Percentiles rank a stretch among this genome's conserved stretches.
phyloP scores from a whole-genome alignment of 2,113 vertebrate species.

The Sturnus vulgaris region DNA sequence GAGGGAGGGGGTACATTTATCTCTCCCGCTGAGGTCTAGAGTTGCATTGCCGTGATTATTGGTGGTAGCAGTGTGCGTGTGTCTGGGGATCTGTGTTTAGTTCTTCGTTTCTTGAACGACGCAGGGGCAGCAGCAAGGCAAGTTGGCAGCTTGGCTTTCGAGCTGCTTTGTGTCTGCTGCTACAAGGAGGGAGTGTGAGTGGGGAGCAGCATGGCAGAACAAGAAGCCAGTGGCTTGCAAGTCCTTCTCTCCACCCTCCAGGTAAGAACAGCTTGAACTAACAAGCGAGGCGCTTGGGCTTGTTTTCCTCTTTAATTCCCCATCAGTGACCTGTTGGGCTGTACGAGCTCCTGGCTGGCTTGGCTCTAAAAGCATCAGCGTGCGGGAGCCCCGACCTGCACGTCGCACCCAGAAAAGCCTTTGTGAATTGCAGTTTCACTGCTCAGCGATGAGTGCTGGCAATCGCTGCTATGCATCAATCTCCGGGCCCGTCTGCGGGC shows the following conservation, averaged over 20 bases:
- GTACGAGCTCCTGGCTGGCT: background rate
- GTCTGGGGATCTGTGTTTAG: slow-evolving; percentile 62
- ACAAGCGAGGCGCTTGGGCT: background rate
- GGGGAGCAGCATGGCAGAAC: slow-evolving; percentile 77
- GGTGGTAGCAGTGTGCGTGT: slow-evolving; percentile 64
- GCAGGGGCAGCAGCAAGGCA: slow-evolving; percentile 63
- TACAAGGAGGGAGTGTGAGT: slow-evolving; percentile 56
- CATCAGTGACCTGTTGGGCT: background rate
- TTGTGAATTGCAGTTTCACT: background rate
- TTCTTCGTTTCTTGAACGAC: slow-evolving; percentile 48
- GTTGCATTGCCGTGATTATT: slow-evolving; percentile 71
- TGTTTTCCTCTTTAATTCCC: slow-evolving; percentile 13
- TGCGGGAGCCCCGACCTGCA: background rate
- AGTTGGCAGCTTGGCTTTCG: slow-evolving; percentile 56
- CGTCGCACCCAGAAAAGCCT: slow-evolving; percentile 16
- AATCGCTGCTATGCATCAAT: background rate
- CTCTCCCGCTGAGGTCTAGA: slow-evolving; percentile 72
- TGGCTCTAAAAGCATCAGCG: background rate
- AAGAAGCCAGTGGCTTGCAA: slow-evolving; percentile 84
- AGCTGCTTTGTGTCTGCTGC: slow-evolving; percentile 45
- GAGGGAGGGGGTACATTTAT: slow-evolving; percentile 66
- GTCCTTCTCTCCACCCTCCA: slow-evolving; percentile 86
- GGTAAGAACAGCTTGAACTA: slow-evolving; percentile 77
- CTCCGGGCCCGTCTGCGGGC: background rate
- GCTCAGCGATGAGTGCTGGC: background rate